Percentiles rank a stretch among this genome's conserved stretches.
phyloP scores from a whole-genome alignment of 2,797 vertebrate species.

The Silurus aristotelis region DNA sequence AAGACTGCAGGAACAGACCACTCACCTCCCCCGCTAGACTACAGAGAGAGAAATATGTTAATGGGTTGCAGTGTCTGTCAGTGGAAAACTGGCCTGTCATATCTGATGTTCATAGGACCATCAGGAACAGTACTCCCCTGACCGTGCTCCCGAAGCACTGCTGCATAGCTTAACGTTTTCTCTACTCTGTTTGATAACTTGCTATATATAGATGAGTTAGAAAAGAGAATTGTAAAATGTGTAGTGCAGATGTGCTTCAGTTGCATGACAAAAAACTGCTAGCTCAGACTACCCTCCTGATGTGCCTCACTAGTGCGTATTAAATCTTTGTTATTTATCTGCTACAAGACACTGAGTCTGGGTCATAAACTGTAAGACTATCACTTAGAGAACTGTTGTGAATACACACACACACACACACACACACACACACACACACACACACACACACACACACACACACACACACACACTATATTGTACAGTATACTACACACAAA shows the following conservation, averaged over 20 bases:
- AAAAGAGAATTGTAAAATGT: not conserved
- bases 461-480: too few species aligned
- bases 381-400: not conserved
- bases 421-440: too few species aligned
- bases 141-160: not conserved
- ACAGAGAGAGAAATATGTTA: constrained; percentile 9
- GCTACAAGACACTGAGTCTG: not conserved
- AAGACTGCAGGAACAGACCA: constrained; percentile 73
- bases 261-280: not conserved
- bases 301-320: not conserved
- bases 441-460: too few species aligned
- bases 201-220: not conserved
- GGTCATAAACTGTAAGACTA: not conserved
- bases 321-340: not conserved
- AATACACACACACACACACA: too few species aligned
- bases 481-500: not conserved
- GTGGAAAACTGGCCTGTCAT: not conserved
- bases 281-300: not conserved
- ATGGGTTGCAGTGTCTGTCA: not conserved
- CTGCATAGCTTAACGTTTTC: not conserved
- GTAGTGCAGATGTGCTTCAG: not conserved
- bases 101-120: not conserved
- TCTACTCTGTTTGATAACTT: not conserved
- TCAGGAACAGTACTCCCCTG: not conserved
- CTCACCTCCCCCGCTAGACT: constrained; percentile 82